Conservation (phyloP, 1,140 invertebrate genomes). For the Drosophila asahinai region DNA sequence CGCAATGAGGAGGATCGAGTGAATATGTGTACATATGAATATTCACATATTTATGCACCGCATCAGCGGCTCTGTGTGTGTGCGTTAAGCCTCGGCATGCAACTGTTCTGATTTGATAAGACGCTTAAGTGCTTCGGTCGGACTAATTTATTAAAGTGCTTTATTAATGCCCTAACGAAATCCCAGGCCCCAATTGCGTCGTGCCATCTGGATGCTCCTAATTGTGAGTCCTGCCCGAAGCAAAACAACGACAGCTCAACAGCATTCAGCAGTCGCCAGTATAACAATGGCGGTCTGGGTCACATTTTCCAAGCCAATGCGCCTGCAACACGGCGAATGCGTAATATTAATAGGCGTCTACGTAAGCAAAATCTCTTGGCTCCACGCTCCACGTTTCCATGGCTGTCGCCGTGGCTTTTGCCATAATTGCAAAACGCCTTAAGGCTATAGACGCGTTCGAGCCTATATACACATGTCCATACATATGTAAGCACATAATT, state of each 20-base stretch:
- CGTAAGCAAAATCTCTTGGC: slow-evolving; percentile 60
- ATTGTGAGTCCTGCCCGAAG: slow-evolving; percentile 47
- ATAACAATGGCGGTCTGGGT: slow-evolving; percentile 47
- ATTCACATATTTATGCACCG: slow-evolving; percentile 33
- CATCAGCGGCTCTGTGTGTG: slow-evolving; percentile 7
- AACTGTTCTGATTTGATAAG: slow-evolving; percentile 57
- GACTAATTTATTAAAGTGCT: slow-evolving; percentile 78
- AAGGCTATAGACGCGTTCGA: slow-evolving; percentile 37
- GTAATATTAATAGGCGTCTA: slow-evolving; percentile 74
- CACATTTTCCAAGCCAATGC: slow-evolving; percentile 64
- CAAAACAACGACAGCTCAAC: slow-evolving; percentile 25
- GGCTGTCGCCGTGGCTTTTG: slow-evolving; percentile 39
- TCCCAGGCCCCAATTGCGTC: slow-evolving; percentile 30
- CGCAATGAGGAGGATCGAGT: slow-evolving; percentile 41
- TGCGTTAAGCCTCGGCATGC: slow-evolving; percentile 38
- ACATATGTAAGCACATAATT: slow-evolving; percentile 27
- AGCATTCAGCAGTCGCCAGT: slow-evolving; percentile 11
- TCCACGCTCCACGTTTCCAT: slow-evolving; percentile 21
- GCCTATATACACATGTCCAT: slow-evolving; percentile 13
- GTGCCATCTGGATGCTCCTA: slow-evolving; percentile 29
- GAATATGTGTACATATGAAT: slow-evolving; percentile 42
- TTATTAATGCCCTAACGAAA: slow-evolving; percentile 67
- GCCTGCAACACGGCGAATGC: slow-evolving; percentile 59
- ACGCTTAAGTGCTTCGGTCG: slow-evolving; percentile 53
- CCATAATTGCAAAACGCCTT: slow-evolving; percentile 66